Conservation (phyloP, 30 jellyfish, hydroid and myxozoan genomes). For the Chrysaora quinquecirrha region DNA sequence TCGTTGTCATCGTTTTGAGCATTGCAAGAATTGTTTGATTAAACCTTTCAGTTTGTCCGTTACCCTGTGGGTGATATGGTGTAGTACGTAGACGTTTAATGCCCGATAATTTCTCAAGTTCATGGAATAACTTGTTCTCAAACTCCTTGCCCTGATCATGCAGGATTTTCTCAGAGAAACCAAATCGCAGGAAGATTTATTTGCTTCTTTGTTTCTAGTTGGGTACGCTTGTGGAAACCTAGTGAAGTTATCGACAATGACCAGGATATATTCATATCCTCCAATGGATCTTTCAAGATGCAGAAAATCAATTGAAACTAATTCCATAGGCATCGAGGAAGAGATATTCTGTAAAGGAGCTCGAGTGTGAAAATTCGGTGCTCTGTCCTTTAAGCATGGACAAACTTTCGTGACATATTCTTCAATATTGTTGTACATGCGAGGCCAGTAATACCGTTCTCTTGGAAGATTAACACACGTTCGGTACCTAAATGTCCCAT, state of each 20-base stretch:
- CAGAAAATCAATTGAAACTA: constrained; percentile 32
- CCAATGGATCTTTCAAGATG: constrained; percentile 16
- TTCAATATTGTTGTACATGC: too few species aligned
- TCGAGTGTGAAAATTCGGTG: constrained; percentile 28
- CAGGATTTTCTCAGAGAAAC: constrained; percentile 27
- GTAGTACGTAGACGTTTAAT: constrained; percentile 35
- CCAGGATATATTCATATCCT: constrained; percentile 30
- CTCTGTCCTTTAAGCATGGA: constrained; percentile 26
- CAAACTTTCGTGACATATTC: constrained; percentile 27
- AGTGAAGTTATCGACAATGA: constrained; percentile 35
- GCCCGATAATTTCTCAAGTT: constrained; percentile 31
- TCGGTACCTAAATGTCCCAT: too few species aligned
- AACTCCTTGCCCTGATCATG: constrained; percentile 67
- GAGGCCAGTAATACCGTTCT: too few species aligned
- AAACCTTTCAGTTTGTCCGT: constrained; percentile 51
- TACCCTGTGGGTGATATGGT: constrained; percentile 62
- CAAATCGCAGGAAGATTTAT: constrained; percentile 49
- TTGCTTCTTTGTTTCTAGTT: constrained; percentile 31
- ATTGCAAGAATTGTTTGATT: constrained; percentile 37
- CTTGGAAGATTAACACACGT: too few species aligned
- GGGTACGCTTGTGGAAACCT: constrained; percentile 32
- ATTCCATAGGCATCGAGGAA: constrained; percentile 41
- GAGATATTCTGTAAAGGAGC: constrained; percentile 57
- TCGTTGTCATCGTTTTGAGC: constrained; percentile 46
- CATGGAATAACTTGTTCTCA: constrained; percentile 43